Evolutionary conservation across 2,113 vertebrate genomes (phyloP), one percentile per base, ranked within the genome.

Genomic region (Chlorocebus sabaeus): DNA sequence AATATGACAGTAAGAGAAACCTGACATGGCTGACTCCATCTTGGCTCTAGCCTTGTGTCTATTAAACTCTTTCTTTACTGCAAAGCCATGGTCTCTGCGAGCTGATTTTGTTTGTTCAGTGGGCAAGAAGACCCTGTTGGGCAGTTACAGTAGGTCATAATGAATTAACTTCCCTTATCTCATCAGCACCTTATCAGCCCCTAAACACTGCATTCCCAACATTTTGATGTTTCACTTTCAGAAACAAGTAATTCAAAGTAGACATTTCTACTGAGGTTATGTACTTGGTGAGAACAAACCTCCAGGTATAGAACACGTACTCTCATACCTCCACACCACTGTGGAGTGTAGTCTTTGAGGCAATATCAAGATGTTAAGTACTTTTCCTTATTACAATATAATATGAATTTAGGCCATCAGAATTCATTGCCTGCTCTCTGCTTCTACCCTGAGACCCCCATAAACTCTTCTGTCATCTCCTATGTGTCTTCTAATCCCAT

Each of bases 141-240:
- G 27, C 27, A 30, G 61, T 30, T 64, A 30, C 27, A 14, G 27
- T 30, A 67, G 11, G 11, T 79, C 57, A 27, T n/a, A 64, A 67
- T 52, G 70, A 76, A 80, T 61, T 82, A 52, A 14, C 45, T 87
- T 68, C 17, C 9, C 18, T 78, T 20, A 82, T 61, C 14, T 90
- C 38, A 59, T 30, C 38, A 89, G 22, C 67, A 89, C 72, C 64
- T 20, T 30, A 2, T 78, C 17, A 64, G 10, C 32, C 13, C 17
- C 52, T 35, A 32, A 18, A 61, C 5, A 80, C 30, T n/a, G 23
- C 10, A 59, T 35, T 83, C 32, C 61, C 11, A 16, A 68, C 6
- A 75, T 64, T 92, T 72, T 72, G 43, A 78, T 48, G 35, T 61
- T 61, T 79, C 18, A n/a, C 72, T 35, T 61, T 95, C 38, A 82